Percentiles rank a stretch among this genome's conserved stretches.
Evolutionary conservation across 2,113 vertebrate species (phyloP).

Genomic region (Dasyornis broadbenti): DNA sequence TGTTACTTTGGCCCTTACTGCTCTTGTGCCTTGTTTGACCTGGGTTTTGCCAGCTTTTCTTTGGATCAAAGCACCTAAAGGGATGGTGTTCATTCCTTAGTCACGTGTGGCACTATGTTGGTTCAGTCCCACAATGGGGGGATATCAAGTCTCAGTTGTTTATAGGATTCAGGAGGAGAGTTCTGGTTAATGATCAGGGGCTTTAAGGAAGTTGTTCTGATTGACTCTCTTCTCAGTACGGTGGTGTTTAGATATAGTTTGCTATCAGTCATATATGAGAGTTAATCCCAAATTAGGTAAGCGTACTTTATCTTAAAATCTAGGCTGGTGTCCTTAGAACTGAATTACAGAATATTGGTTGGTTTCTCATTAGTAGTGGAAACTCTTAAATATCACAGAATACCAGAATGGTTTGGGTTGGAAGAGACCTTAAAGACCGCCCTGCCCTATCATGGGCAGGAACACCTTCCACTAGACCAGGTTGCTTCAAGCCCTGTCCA

Average conservation of each 20-base stretch:
- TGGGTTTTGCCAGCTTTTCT: neutral
- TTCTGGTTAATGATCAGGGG: neutral
- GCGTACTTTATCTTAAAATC: neutral
- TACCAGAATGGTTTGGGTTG: neutral
- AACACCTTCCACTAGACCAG: neutral
- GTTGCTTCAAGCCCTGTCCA: neutral
- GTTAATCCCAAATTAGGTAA: neutral
- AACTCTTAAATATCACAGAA: neutral
- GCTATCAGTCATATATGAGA: neutral
- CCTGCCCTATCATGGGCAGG: neutral
- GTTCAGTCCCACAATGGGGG: neutral
- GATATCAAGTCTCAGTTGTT: neutral
- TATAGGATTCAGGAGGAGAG: neutral
- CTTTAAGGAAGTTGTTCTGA: neutral
- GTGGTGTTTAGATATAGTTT: neutral
- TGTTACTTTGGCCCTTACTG: neutral
- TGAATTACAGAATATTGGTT: neutral
- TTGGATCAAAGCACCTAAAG: neutral
- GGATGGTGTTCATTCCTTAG: neutral
- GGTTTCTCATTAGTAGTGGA: neutral
- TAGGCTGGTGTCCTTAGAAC: neutral
- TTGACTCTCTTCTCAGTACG: neutral
- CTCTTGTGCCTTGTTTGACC: neutral
- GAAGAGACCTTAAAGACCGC: neutral
- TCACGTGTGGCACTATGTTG: accelerated